Evolutionary conservation across 2,888 invertebrate genomes (phyloP), one percentile per base, ranked within the genome.

Genomic region (Itoplectis maculator): DNA sequence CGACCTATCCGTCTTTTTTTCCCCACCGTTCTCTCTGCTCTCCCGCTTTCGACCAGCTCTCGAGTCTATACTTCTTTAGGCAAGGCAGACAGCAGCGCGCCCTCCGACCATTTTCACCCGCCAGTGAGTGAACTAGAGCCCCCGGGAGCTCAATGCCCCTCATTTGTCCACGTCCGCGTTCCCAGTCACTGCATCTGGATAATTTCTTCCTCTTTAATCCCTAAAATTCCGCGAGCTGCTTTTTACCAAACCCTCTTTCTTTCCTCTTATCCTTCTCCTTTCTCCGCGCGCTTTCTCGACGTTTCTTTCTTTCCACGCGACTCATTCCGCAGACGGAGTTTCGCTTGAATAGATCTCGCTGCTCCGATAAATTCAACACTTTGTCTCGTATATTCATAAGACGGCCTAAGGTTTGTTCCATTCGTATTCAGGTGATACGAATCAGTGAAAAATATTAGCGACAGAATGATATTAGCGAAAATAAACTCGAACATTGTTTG

Each of bases 111-210:
- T 84, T 82, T 80, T 81, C 79, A 74, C 74, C 69, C 40, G 65
- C 66, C 65, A 37, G 18, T 40, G 73, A 75, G 72, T 75, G 54
- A 75, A 49, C 66, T 73, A 45, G 35, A 63, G 68, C 54, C 65
- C 59, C 72, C 79, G 59, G 68, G 72, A 79, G 82, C 86, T 87
- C 86, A 86, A 86, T 84, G 86, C 84, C 79, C 76, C 86, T 87
- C 90, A 87, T 90, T 90, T 89, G 88, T 90, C 86, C 88, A 88
- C 86, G 89, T 90, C 89, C 80, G 23, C 35, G 80, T 76, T 56
- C 70, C 77, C 83, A 66, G 79, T 77, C 84, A 82, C 75, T 84
- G 86, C 86, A 88, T 90, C 89, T 88, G 88, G 89, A 89, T 90
- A 90, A 90, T 90, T 89, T 90, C 88, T 86, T 83, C 74, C 86